phyloP scores from a whole-genome alignment of 2,113 vertebrate genomes.

The Crotalus tigris region DNA sequence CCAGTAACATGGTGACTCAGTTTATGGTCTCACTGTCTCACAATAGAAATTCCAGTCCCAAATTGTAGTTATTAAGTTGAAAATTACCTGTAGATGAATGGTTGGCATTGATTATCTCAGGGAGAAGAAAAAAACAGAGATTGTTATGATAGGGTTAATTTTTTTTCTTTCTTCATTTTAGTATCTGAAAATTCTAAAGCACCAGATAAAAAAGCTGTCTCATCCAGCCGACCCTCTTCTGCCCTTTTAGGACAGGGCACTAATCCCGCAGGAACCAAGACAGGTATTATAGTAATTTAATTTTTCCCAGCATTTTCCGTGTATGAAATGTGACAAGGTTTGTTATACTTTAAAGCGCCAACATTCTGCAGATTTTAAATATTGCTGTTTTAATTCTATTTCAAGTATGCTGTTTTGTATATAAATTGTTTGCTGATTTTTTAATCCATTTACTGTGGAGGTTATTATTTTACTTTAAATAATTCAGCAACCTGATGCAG shows the following conservation, averaged over 20 bases:
- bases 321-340: neutral
- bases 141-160: slow-evolving; percentile 33
- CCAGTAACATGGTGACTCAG: neutral
- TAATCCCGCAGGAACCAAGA: slow-evolving; percentile 65
- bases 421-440: neutral
- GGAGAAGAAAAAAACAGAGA: neutral
- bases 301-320: neutral
- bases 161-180: slow-evolving; percentile 55
- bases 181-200: slow-evolving; percentile 72
- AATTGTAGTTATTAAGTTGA: neutral
- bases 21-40: neutral
- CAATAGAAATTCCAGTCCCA: neutral
- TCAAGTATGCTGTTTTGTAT: neutral
- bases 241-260: slow-evolving; percentile 71
- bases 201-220: slow-evolving; percentile 76
- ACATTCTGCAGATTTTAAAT: neutral
- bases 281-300: slow-evolving; percentile 64
- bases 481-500: too few species aligned
- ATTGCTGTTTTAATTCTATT: neutral
- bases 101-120: neutral
- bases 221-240: slow-evolving; percentile 59
- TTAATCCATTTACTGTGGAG: neutral
- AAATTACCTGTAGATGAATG: neutral
- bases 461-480: neutral
- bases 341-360: neutral